phyloP scores from a whole-genome alignment of 2,797 vertebrate genomes.

The Phaenicophaeus curvirostris region DNA sequence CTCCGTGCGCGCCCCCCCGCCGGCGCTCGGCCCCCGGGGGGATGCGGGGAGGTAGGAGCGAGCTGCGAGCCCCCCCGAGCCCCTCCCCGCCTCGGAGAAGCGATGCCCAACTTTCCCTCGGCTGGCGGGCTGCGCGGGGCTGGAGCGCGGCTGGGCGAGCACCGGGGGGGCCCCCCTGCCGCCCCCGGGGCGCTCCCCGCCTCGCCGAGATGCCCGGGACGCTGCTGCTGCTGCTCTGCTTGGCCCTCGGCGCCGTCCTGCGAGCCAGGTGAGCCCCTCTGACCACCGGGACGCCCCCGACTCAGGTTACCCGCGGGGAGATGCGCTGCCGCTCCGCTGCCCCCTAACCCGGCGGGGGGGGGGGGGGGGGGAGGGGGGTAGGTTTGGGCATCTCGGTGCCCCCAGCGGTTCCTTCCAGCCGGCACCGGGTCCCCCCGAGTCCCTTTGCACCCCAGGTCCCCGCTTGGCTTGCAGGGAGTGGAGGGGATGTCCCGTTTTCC shows the following conservation, averaged over 20 bases:
- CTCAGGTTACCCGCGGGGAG: background rate
- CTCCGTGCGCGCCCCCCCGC: background rate
- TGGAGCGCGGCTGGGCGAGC: background rate
- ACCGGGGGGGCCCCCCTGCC: background rate
- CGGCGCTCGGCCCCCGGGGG: conserved; percentile 1
- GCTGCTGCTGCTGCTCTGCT: conserved; percentile 54
- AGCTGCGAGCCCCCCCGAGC: conserved; percentile 3
- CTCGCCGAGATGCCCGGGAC: conserved; percentile 32
- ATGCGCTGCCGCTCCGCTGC: background rate
- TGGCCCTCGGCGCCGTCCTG: conserved; percentile 41
- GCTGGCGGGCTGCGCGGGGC: background rate
- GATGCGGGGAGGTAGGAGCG: conserved; percentile 20
- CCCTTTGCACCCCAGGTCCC: background rate
- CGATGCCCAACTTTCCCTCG: conserved; percentile 41
- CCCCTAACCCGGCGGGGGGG: background rate
- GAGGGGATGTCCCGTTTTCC: background rate
- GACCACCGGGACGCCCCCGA: background rate
- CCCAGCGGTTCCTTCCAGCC: background rate
- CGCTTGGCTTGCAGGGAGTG: background rate
- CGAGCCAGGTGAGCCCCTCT: conserved; percentile 15
- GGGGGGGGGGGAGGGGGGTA: background rate
- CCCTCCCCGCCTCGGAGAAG: conserved; percentile 28
- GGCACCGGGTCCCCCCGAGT: background rate
- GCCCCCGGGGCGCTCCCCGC: background rate
- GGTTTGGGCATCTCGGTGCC: background rate